These are phyloP conservation scores for Gopherus evgoodei DNA, from an alignment of 2,113 vertebrate genomes.

Conservation along the genomic window DNA sequence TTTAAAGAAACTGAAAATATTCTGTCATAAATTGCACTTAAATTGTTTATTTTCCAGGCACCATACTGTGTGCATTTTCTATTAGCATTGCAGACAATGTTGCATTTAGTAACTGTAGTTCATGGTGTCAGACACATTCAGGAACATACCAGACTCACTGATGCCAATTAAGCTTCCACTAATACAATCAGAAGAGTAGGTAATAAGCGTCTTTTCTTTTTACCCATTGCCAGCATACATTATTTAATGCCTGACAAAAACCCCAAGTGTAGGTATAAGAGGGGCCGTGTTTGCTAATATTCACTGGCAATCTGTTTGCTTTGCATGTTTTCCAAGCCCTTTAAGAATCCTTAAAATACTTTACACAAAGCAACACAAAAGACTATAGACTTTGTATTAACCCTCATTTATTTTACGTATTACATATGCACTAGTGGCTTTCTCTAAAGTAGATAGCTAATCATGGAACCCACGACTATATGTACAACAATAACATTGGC, in stretches of 20 bases:
- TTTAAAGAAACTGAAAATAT: not conserved
- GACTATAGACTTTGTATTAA: conserved; percentile 19
- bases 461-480: not conserved
- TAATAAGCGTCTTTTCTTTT: conserved; percentile 24
- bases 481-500: not conserved
- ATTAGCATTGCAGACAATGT: rapidly evolving
- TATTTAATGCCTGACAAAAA: conserved; percentile 13
- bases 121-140: not conserved
- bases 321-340: not conserved
- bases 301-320: conserved; percentile 62
- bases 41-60: not conserved
- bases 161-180: not conserved
- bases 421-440: not conserved
- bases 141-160: not conserved
- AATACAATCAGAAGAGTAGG: not conserved
- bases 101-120: not conserved
- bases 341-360: conserved; percentile 44
- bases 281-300: conserved; percentile 38
- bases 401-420: not conserved
- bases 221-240: not conserved
- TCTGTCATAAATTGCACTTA: not conserved
- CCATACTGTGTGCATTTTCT: rapidly evolving
- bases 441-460: not conserved
- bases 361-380: conserved; percentile 39
- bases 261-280: conserved; percentile 30